Evolutionary conservation across 2,797 vertebrate species (phyloP).

Genomic region (Oophaga sylvatica): DNA sequence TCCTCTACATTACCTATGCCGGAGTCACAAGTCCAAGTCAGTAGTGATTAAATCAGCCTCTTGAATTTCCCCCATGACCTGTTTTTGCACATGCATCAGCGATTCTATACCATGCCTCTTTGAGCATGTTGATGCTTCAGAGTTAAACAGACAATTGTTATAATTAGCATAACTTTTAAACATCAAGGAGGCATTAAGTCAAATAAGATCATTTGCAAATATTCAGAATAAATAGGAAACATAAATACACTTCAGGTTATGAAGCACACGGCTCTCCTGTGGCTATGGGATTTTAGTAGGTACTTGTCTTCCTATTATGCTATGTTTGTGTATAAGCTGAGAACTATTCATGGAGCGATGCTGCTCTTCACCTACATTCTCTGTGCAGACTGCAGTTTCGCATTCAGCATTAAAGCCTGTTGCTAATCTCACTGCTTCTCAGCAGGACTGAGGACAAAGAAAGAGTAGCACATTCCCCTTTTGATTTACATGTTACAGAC

Average conservation of each 20-base stretch:
- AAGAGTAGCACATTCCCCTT: slow-evolving; percentile 9
- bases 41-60: slow-evolving; percentile 34
- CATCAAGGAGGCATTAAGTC: neutral
- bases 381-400: slow-evolving; percentile 28
- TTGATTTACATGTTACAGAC: slow-evolving; percentile 12
- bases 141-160: slow-evolving; percentile 40
- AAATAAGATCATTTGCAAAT: neutral
- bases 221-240: neutral
- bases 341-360: slow-evolving; percentile 15
- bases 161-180: slow-evolving; percentile 29
- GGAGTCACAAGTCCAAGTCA: slow-evolving; percentile 34
- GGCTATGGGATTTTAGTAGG: neutral
- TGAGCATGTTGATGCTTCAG: slow-evolving; percentile 34
- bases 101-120: slow-evolving; percentile 11
- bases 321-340: neutral
- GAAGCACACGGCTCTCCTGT: slow-evolving; percentile 4
- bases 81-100: slow-evolving; percentile 34
- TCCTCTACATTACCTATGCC: slow-evolving; percentile 5
- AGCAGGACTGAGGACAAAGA: slow-evolving; percentile 55
- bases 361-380: slow-evolving; percentile 24
- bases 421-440: slow-evolving; percentile 53
- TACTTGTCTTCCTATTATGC: slow-evolving; percentile 13
- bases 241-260: slow-evolving; percentile 1
- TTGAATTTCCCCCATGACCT: slow-evolving; percentile 41
- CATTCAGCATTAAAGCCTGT: slow-evolving; percentile 48